These are phyloP conservation scores for Gracilinanus agilis DNA, from an alignment of 2,113 vertebrate genomes.

Conservation along the genomic window DNA sequence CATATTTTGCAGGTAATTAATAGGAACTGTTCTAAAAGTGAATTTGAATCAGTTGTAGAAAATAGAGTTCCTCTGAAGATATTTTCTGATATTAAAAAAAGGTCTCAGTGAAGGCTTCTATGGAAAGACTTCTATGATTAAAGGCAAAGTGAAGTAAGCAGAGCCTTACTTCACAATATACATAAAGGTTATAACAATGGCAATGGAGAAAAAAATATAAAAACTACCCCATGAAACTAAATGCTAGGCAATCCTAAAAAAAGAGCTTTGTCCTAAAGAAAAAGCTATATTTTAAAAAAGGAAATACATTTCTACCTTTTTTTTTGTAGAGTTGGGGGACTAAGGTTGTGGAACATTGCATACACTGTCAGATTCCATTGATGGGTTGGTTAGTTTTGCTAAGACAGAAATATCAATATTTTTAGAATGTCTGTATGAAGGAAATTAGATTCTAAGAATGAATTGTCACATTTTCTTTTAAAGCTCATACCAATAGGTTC, in stretches of 20 bases:
- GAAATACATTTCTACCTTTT: not conserved
- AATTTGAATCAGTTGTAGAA: not conserved
- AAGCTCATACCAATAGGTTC: not conserved
- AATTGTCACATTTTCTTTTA: not conserved
- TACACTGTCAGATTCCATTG: not conserved
- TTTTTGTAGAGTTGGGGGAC: not conserved
- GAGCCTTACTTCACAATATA: too few relatives aligned
- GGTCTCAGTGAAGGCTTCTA: constrained; percentile 12
- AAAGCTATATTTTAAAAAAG: not conserved
- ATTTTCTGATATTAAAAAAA: constrained; percentile 16
- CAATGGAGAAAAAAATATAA: not conserved
- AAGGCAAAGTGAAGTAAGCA: not conserved
- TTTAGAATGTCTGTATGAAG: not conserved
- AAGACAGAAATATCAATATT: not conserved
- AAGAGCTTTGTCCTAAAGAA: not conserved
- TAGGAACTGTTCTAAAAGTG: not conserved
- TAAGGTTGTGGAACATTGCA: not conserved
- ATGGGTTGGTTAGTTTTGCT: not conserved
- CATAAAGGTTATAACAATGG: not conserved
- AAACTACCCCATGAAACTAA: not conserved
- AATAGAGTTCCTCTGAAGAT: not conserved
- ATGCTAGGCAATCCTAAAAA: not conserved
- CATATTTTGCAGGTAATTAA: not conserved
- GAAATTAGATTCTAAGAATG: not conserved
- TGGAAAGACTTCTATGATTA: not conserved